Evolutionary conservation across 1,140 invertebrate genomes (phyloP).

Genomic region (Probaryconus sp.): DNA sequence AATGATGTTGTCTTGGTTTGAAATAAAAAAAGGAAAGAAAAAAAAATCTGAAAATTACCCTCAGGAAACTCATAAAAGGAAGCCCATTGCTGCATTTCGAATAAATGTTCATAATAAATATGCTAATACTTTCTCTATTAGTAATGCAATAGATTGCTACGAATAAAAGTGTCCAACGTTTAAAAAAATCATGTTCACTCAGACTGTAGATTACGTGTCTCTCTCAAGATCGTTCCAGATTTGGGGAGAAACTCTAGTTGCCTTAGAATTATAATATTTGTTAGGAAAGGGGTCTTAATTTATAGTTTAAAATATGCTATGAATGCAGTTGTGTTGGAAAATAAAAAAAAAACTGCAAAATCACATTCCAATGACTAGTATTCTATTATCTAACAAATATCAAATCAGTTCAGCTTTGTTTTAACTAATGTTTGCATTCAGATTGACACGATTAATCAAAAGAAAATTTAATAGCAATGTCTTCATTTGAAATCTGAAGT

Average conservation of each 20-base stretch:
- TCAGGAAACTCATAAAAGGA: not conserved
- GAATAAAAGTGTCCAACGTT: slow-evolving; percentile 24
- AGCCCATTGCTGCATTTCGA: not conserved
- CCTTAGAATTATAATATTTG: slow-evolving; percentile 19
- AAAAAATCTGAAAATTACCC: too few relatives aligned
- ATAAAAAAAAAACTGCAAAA: too few relatives aligned
- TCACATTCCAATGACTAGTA: not conserved
- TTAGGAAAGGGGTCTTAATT: not conserved
- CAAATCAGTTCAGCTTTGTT: too few relatives aligned
- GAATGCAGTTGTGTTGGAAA: too few relatives aligned
- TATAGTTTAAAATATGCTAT: too few relatives aligned
- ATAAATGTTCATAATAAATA: slow-evolving; percentile 4
- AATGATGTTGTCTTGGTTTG: too few relatives aligned
- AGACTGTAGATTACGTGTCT: slow-evolving; percentile 31
- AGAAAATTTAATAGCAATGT: too few relatives aligned
- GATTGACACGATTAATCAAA: too few relatives aligned
- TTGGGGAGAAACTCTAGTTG: slow-evolving; percentile 38
- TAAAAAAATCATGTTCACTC: slow-evolving; percentile 33
- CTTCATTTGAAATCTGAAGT: too few relatives aligned
- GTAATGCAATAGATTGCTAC: slow-evolving; percentile 10
- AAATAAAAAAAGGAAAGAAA: too few relatives aligned
- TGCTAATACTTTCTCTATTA: slow-evolving; percentile 37
- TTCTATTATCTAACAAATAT: too few relatives aligned
- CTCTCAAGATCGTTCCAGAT: slow-evolving; percentile 31
- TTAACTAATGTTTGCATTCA: too few relatives aligned